Evolutionary conservation across 2,888 invertebrate genomes (phyloP), one percentile per base, ranked within the genome.

Genomic region (Leptopilina myrica): DNA sequence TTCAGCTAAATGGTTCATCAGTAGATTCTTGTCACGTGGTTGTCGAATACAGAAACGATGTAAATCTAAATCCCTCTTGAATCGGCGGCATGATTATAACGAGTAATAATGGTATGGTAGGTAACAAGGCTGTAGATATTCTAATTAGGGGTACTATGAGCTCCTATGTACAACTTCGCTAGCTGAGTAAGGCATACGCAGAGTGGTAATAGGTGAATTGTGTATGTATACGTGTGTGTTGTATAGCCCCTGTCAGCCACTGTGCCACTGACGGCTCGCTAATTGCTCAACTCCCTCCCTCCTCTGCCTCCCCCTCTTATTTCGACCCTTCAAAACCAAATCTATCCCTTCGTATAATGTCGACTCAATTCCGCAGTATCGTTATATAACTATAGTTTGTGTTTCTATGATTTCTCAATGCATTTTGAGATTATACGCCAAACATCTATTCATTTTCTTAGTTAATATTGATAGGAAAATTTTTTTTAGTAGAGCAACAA

Each of bases 221-320:
- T 56, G 69, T 73, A 12, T 49, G 49, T 49, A 12, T 49, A 12
- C 12, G 49, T 49, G 49, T 49, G 49, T 49, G 56, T 84, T 84
- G 82, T 84, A 79, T 78, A 81, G 81, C 80, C 81, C 79, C 82
- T 84, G 84, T 81, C 84, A 81, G 84, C 84, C 79, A 84, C 81
- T 82, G 84, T 84, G 84, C 84, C 90, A 88, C 90, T 91, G 91
- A 91, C 91, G 91, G 91, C 90, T 91, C 91, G 91, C 91, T 91
- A 91, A 91, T 91, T 91, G 91, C 91, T 90, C 91, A 85, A 86
- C 87, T 88, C 86, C 79, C 79, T 79, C 33, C 80, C 78, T 64
- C 11, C 12, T 49, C 12, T 0, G 2, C 49, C 12, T 49, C 12
- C 9, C 49, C 49, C 49, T 12, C 49, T 49, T 49, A 49, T 49